A percentile compares a stretch with the other conserved stretches of the same genome.
phyloP scores from a whole-genome alignment of 2,113 vertebrate genomes.

The Callipepla squamata region DNA sequence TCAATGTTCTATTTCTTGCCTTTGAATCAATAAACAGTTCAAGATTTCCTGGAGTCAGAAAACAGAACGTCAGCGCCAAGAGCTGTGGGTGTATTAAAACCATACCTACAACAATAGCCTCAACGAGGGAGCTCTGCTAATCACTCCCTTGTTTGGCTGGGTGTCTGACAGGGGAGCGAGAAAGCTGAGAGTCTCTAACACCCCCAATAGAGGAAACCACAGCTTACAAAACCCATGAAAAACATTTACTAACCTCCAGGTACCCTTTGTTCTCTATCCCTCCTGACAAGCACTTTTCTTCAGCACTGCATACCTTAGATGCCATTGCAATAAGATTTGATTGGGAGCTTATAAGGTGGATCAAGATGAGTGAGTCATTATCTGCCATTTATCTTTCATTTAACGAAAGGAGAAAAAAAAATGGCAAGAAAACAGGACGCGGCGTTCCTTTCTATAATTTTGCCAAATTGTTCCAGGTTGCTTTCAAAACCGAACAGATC shows the following conservation, averaged over 20 bases:
- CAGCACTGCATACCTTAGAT: conserved; percentile 69
- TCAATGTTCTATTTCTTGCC: conserved; percentile 71
- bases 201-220: conserved; percentile 71
- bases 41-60: conserved; percentile 79
- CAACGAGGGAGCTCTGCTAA: conserved; percentile 62
- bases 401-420: not conserved
- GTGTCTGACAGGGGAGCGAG: conserved; percentile 53
- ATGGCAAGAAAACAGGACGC: not conserved
- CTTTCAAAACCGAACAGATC: not conserved
- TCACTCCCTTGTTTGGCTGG: conserved; percentile 60
- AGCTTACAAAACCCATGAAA: conserved; percentile 69
- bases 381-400: conserved; percentile 71
- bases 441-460: conserved; percentile 5
- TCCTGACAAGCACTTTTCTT: conserved; percentile 61
- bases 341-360: conserved; percentile 61
- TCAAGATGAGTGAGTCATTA: conserved; percentile 71
- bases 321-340: conserved; percentile 70
- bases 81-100: conserved; percentile 77
- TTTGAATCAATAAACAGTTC: conserved; percentile 76
- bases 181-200: conserved; percentile 53
- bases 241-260: conserved; percentile 75
- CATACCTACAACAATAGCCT: conserved; percentile 76
- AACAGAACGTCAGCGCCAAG: conserved; percentile 64
- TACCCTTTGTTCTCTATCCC: conserved; percentile 74
- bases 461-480: not conserved